Conservation (phyloP, 1,140 invertebrate genomes). For the Drosophila mojavensis region DNA sequence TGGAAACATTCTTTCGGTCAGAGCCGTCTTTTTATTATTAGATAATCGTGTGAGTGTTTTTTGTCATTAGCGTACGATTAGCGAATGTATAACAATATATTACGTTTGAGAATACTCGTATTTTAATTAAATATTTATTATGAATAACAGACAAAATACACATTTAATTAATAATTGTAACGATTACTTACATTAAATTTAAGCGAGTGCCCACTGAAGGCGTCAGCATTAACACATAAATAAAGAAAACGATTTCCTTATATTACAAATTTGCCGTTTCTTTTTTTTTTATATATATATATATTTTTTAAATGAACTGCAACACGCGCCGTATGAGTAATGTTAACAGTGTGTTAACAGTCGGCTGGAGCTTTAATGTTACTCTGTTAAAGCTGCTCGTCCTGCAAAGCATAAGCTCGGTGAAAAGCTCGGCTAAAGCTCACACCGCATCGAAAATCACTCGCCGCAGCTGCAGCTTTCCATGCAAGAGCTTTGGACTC, state of each 20-base stretch:
- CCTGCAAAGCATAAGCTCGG: background rate
- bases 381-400: too few relatives aligned
- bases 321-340: background rate
- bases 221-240: slow-evolving; percentile 56
- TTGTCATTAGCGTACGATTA: slow-evolving; percentile 35
- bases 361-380: background rate
- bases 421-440: background rate
- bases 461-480: background rate
- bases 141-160: slow-evolving; percentile 29
- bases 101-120: slow-evolving; percentile 59
- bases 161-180: slow-evolving; percentile 72
- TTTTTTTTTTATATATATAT: too few relatives aligned
- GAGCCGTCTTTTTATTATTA: slow-evolving; percentile 3
- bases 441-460: background rate
- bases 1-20: background rate
- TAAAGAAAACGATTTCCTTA: slow-evolving; percentile 80
- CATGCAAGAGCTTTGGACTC: background rate
- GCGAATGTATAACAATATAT: slow-evolving; percentile 43
- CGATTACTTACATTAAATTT: slow-evolving; percentile 69
- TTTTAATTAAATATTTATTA: slow-evolving; percentile 58
- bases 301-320: background rate
- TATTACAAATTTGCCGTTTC: slow-evolving; percentile 42
- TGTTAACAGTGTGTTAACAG: slow-evolving; percentile 10
- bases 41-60: slow-evolving; percentile 46
- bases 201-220: slow-evolving; percentile 44